phyloP scores from a whole-genome alignment of 2,888 invertebrate genomes.

The Calameuta filiformis region DNA sequence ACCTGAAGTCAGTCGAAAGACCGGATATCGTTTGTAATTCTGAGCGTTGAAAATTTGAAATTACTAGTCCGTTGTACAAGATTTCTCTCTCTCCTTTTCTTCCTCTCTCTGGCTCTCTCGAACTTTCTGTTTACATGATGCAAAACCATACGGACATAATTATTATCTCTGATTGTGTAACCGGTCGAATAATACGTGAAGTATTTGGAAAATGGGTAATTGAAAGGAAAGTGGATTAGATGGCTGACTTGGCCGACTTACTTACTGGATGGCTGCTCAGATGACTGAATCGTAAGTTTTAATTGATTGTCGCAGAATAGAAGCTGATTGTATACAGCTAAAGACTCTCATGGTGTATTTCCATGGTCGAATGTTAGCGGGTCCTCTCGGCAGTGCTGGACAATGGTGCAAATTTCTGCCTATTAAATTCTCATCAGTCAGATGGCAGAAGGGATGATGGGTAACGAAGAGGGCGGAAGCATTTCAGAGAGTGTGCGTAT shows the following conservation, averaged over 20 bases:
- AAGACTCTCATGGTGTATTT: not conserved
- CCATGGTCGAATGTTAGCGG: not conserved
- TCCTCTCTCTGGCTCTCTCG: not conserved
- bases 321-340: not conserved
- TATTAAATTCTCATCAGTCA: constrained; percentile 6
- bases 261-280: not conserved
- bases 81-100: not conserved
- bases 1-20: not conserved
- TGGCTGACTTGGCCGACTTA: not conserved
- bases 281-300: not conserved
- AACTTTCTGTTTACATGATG: not conserved
- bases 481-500: not conserved
- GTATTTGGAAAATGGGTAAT: not conserved
- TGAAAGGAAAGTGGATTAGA: not conserved
- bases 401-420: not conserved
- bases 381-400: not conserved
- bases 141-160: not conserved
- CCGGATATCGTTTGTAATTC: not conserved
- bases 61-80: not conserved
- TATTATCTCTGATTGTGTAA: not conserved
- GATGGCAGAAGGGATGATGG: not conserved
- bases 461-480: not conserved
- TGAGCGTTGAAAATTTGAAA: not conserved
- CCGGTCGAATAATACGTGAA: not conserved
- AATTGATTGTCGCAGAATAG: not conserved